Percentiles rank a stretch among this genome's conserved stretches.
These are phyloP conservation scores for Chanos chanos DNA, from an alignment of 2,797 vertebrate genomes.

Conservation along the genomic window DNA sequence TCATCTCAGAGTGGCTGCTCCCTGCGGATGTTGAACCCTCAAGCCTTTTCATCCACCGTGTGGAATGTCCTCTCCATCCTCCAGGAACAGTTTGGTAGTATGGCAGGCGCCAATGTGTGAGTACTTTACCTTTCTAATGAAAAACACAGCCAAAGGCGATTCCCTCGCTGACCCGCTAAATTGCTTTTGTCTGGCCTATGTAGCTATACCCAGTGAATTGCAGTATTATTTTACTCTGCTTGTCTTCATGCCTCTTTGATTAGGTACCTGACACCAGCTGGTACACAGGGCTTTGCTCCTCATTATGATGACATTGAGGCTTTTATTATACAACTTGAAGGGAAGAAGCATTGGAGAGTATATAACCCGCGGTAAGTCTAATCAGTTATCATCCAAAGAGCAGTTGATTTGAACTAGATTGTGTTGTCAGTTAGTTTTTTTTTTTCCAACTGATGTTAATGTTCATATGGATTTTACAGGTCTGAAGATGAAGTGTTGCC, in stretches of 20 bases:
- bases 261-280: conserved; percentile 89
- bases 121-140: conserved; percentile 26
- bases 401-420: background rate
- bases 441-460: background rate
- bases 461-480: conserved; percentile 49
- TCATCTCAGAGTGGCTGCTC: conserved; percentile 83
- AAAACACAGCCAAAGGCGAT: background rate
- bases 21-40: conserved; percentile 88
- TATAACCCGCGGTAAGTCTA: conserved; percentile 81
- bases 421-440: background rate
- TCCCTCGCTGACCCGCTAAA: no score
- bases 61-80: conserved; percentile 90
- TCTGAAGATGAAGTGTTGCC: conserved; percentile 70
- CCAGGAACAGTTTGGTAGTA: conserved; percentile 91
- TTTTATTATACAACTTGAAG: conserved; percentile 93
- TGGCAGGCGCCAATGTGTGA: conserved; percentile 89
- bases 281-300: conserved; percentile 92
- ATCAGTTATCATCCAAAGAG: background rate
- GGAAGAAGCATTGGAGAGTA: conserved; percentile 91
- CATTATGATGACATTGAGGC: conserved; percentile 98
- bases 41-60: conserved; percentile 82
- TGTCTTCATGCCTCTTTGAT: background rate
- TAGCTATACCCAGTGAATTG: background rate
- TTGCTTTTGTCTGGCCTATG: no score
- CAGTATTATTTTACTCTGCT: background rate